A percentile compares a stretch with the other conserved stretches of the same genome.
phyloP scores from a whole-genome alignment of 2,797 vertebrate genomes.

The Pipistrellus nathusii region DNA sequence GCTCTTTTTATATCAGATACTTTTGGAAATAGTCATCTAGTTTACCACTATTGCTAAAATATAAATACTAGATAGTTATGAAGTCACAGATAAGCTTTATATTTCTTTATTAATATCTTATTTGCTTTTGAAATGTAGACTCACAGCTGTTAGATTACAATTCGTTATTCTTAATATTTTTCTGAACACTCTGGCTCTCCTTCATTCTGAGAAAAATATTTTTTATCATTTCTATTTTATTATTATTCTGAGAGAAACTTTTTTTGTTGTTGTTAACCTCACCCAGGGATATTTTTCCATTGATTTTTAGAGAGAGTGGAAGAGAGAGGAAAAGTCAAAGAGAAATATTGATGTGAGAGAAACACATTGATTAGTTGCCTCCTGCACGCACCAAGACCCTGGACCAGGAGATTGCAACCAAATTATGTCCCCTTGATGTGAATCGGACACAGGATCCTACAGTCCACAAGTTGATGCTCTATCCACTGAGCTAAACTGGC shows the following conservation, averaged over 20 bases:
- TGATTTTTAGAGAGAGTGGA: too few relatives aligned
- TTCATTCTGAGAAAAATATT: neutral
- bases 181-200: neutral
- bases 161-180: constrained; percentile 41
- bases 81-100: neutral
- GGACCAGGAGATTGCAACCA: too few relatives aligned
- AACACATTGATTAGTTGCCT: too few relatives aligned
- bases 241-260: neutral
- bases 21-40: neutral
- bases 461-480: too few relatives aligned
- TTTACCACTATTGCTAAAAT: neutral
- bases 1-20: neutral
- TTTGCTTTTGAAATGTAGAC: constrained; percentile 25
- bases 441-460: too few relatives aligned
- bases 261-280: too few relatives aligned
- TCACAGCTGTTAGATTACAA: neutral
- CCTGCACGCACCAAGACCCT: too few relatives aligned
- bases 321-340: too few relatives aligned
- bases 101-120: neutral
- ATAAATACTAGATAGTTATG: neutral
- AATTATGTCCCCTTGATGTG: too few relatives aligned
- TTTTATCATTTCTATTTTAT: constrained; percentile 4
- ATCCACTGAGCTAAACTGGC: too few relatives aligned
- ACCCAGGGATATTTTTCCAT: too few relatives aligned
- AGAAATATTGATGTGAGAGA: too few relatives aligned